Conservation (phyloP, 1,140 invertebrate genomes). For the Heliconius hermathena region DNA sequence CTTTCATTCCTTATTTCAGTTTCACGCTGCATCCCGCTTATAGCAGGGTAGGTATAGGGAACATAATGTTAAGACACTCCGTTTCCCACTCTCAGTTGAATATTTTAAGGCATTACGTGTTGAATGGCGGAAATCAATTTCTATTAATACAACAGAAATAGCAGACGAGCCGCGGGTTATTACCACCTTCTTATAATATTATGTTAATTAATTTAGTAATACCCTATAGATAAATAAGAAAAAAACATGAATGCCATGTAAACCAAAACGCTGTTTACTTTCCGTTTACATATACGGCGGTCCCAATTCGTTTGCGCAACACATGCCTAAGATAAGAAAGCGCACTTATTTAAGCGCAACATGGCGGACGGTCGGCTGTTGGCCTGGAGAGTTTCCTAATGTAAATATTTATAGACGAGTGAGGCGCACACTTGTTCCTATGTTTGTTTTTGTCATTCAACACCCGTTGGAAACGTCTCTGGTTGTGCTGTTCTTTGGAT, state of each 20-base stretch:
- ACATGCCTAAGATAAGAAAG: slow-evolving; percentile 76
- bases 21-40: too few species aligned
- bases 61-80: too few species aligned
- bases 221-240: too few species aligned
- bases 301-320: slow-evolving; percentile 66
- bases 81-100: too few species aligned
- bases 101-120: too few species aligned
- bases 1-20: too few species aligned
- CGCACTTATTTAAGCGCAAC: slow-evolving; percentile 70
- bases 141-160: too few species aligned
- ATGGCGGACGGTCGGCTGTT: slow-evolving; percentile 71
- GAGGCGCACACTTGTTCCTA: slow-evolving; percentile 72
- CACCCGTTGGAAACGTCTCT: slow-evolving; percentile 48
- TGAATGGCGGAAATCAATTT: too few species aligned
- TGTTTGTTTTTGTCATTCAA: slow-evolving; percentile 80
- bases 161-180: too few species aligned
- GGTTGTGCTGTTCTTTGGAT: slow-evolving; percentile 34
- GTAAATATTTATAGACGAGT: slow-evolving; percentile 79
- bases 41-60: too few species aligned
- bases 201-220: too few species aligned
- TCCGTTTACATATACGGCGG: slow-evolving; percentile 19
- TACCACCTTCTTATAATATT: too few species aligned
- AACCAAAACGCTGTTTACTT: neutral
- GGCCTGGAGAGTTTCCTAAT: slow-evolving; percentile 76
- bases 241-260: neutral